phyloP scores from a whole-genome alignment of 2,797 vertebrate species.

The Tolypeutes matacus region DNA sequence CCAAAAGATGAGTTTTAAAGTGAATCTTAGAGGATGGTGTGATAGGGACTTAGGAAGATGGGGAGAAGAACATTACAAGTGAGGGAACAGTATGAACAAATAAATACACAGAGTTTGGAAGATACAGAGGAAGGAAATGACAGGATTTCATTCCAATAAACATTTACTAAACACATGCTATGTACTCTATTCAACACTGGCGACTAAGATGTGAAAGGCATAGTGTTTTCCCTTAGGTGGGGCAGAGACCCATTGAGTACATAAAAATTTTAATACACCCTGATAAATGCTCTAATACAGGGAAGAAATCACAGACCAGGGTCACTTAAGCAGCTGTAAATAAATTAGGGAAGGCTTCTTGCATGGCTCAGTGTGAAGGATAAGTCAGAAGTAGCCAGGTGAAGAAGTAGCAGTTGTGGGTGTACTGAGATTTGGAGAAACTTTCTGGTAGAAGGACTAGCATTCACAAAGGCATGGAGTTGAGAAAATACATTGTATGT shows the following conservation, averaged over 20 bases:
- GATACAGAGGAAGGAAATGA: background rate
- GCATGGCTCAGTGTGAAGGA: background rate
- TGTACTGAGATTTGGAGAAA: background rate
- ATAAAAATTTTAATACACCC: background rate
- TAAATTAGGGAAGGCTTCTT: background rate
- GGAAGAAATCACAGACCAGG: background rate
- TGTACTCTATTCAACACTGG: background rate
- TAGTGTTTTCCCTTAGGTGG: background rate
- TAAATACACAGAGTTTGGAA: background rate
- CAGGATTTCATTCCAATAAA: background rate
- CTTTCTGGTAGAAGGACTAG: background rate
- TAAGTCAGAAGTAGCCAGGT: background rate
- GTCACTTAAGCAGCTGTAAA: background rate
- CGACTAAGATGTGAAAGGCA: background rate
- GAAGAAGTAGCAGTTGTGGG: background rate
- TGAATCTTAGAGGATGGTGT: background rate
- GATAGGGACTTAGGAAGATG: background rate
- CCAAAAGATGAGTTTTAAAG: background rate
- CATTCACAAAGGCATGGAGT: background rate
- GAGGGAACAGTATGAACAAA: background rate
- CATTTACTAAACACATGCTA: background rate
- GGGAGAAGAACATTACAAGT: background rate
- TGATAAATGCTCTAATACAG: background rate
- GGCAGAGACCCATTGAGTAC: background rate
- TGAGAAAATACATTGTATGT: background rate